Evolutionary conservation across 2,113 vertebrate species (phyloP), one percentile per base, ranked within the genome.

Genomic region (Pholis gunnellus): DNA sequence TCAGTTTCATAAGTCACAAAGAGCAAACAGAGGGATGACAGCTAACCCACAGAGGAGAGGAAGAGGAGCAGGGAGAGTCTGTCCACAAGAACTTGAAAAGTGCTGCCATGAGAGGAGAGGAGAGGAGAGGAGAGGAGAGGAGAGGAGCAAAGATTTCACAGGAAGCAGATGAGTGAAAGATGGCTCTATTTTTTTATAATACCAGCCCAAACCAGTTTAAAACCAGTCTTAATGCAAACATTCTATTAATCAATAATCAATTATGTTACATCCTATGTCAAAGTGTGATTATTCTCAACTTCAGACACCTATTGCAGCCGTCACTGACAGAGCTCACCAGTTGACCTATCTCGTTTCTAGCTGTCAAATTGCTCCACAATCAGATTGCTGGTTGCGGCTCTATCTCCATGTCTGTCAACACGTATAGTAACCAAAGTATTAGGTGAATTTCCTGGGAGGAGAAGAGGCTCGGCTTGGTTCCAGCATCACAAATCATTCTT

Each of bases 401-500:
- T 22, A 11, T 75, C 82, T 61, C 65, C 29, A 20, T 57, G 65
- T 78, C 79, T 80, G 70, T 69, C 36, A 18, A 44, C 80, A 71
- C 57, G 64, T 34, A 75, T 18, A n/a, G 61, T n/a, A 66, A 38
- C 59, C 50, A 11, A 74, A 60, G 77, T 31, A 86, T 85, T 79
- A 85, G 60, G 65, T 82, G 65, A 54, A 70, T 81, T 84, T 84
- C 56, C 77, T 61, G 44, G 22, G 78, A 75, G 85, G 36, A 87
- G 85, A 81, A 72, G 87, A 73, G 69, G 52, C 71, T 84, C 56
- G 77, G 83, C 89, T 90, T 81, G 79, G 48, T 81, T 71, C 88
- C 78, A 85, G 64, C 90, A 91, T 87, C 88, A 95, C 94, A 93
- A 94, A 95, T 95, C 94, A 94, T 93, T 93, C 88, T 91, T 93